phyloP scores from a whole-genome alignment of 1,140 invertebrate genomes.

The Scaptomyza graminum region DNA sequence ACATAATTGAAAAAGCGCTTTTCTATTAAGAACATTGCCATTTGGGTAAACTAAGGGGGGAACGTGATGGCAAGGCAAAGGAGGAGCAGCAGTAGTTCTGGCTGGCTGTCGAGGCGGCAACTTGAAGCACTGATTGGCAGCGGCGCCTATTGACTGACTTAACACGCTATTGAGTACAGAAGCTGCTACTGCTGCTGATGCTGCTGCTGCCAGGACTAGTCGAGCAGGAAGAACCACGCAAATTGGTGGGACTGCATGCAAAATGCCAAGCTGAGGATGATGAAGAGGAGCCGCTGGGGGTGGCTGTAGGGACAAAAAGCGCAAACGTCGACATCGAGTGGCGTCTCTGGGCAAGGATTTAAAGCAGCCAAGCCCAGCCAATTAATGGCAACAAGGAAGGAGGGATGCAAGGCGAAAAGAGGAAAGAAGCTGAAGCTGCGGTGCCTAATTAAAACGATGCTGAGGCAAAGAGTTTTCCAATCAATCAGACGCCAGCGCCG shows the following conservation, averaged over 20 bases:
- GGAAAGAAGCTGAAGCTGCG: conserved; percentile 16
- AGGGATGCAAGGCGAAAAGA: neutral
- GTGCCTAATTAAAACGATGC: conserved; percentile 71
- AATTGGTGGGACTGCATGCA: conserved; percentile 62
- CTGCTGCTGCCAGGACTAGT: conserved; percentile 22
- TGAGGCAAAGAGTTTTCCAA: conserved; percentile 62
- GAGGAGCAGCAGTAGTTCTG: neutral
- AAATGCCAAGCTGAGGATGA: conserved; percentile 17
- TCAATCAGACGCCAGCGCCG: conserved; percentile 63
- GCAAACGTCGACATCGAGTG: conserved; percentile 36
- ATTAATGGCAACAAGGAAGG: conserved; percentile 59
- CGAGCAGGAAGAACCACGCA: conserved; percentile 39
- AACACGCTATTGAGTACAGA: conserved; percentile 76
- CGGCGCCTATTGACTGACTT: conserved; percentile 81
- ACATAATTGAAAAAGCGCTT: conserved; percentile 82
- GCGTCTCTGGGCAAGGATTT: conserved; percentile 41
- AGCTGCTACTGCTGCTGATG: conserved; percentile 23
- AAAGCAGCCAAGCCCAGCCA: conserved; percentile 61
- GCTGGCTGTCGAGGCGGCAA: conserved; percentile 38
- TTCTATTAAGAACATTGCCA: conserved; percentile 74
- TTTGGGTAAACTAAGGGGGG: neutral
- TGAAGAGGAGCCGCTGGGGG: neutral
- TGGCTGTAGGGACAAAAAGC: conserved; percentile 36
- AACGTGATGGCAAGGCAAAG: too few species aligned
- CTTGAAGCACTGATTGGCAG: conserved; percentile 79